These are phyloP conservation scores for Myzus persicae DNA, from an alignment of 1,140 invertebrate species.

Conservation along the genomic window DNA sequence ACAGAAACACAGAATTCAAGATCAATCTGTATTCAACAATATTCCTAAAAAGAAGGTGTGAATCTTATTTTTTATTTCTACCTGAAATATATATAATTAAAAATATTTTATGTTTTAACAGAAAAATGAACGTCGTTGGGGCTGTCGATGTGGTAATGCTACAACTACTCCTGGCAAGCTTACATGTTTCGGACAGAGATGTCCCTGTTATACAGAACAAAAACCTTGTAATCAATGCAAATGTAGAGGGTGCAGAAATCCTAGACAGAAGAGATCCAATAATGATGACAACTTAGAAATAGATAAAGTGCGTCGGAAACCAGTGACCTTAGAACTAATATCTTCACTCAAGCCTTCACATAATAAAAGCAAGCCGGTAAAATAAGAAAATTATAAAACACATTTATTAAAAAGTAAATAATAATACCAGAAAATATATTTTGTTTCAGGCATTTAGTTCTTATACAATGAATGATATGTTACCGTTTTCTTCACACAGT, in stretches of 20 bases:
- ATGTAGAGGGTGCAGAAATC: slow-evolving; percentile 91
- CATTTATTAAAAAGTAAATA: not conserved
- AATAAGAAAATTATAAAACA: not conserved
- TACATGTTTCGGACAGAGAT: slow-evolving; percentile 90
- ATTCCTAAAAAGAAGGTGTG: slow-evolving; percentile 39
- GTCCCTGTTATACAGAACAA: slow-evolving; percentile 89
- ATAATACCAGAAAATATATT: not conserved
- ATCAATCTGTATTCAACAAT: not conserved
- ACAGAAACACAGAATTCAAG: slow-evolving; percentile 4
- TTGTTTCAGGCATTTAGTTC: not conserved
- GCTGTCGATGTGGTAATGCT: slow-evolving; percentile 90
- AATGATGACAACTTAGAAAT: slow-evolving; percentile 8
- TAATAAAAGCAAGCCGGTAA: not conserved
- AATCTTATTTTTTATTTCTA: not conserved
- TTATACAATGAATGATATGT: slow-evolving; percentile 29
- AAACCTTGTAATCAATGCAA: slow-evolving; percentile 87
- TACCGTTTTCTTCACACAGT: not conserved
- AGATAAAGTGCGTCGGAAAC: slow-evolving; percentile 28
- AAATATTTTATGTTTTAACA: not conserved
- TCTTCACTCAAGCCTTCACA: slow-evolving; percentile 30
- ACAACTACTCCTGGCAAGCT: slow-evolving; percentile 85
- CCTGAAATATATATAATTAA: not conserved
- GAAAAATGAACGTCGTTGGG: slow-evolving; percentile 67
- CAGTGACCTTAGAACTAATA: slow-evolving; percentile 40
- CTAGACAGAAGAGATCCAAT: slow-evolving; percentile 63